Evolutionary conservation across 2,797 vertebrate species (phyloP).

Genomic region (Holocentrus rufus): DNA sequence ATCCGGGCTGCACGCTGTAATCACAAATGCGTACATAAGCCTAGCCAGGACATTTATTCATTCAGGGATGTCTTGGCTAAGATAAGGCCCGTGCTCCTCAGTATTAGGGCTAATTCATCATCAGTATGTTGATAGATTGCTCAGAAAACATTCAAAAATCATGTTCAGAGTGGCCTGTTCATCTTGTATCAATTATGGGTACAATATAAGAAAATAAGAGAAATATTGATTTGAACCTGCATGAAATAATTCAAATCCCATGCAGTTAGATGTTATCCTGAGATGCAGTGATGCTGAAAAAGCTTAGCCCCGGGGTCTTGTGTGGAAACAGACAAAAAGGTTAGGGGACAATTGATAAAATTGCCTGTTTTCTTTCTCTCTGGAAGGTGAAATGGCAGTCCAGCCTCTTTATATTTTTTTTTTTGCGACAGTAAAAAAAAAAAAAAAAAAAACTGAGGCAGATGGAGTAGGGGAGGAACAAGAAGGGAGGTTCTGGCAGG

Average conservation of each 20-base stretch:
- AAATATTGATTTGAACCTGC: constrained; percentile 40
- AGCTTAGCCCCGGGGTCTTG: neutral
- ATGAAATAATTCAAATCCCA: neutral
- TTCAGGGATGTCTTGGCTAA: constrained; percentile 13
- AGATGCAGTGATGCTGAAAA: neutral
- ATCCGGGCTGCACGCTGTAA: constrained; percentile 3
- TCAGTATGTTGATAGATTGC: constrained; percentile 26
- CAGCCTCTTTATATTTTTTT: no score
- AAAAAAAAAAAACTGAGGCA: no score
- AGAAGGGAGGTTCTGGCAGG: no score
- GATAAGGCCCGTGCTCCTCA: constrained; percentile 17
- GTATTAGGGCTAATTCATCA: constrained; percentile 17
- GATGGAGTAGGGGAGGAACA: no score
- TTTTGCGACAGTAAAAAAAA: no score
- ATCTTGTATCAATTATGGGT: constrained; percentile 45
- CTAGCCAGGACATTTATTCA: constrained; percentile 18
- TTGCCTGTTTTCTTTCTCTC: neutral
- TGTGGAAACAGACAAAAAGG: neutral
- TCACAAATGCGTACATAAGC: constrained; percentile 9
- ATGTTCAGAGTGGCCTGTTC: constrained; percentile 34
- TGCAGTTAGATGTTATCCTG: constrained; percentile 1
- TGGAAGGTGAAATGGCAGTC: no score
- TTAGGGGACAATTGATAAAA: neutral
- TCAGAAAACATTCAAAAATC: constrained; percentile 18
- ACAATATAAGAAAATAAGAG: constrained; percentile 27